Evolutionary conservation across 2,797 vertebrate species (phyloP), one percentile per base, ranked within the genome.

Genomic region (Acridotheres tristis): DNA sequence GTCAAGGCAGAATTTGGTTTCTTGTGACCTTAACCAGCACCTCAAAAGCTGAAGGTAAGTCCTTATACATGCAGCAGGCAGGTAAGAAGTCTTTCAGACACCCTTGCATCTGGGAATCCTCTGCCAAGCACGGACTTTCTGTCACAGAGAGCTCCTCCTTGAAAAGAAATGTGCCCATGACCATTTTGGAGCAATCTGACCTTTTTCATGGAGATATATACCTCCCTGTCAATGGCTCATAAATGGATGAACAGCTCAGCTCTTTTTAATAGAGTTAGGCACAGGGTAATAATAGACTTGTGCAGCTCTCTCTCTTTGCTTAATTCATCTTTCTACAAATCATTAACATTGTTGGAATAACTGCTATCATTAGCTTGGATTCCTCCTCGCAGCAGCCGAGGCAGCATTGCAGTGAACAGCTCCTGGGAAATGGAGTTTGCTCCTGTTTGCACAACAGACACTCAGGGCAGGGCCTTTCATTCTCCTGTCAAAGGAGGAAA

Each of bases 301-400:
- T 84, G 91, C 90, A 67, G 88, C 88, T 94, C 95, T 76, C 94
- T 95, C 95, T 95, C 94, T 89, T 91, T 92, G 93, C 94, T 97
- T 97, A 97, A 97, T 97, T 97, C 96, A 97, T 97, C 97, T 97
- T 97, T 95, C 96, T 94, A 96, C 96, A 97, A 97, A 97, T 97
- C 97, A 97, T 97, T 97, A 97, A 94, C 95, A 94, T 94, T 96
- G 97, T 95, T 97, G 96, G 68, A 97, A 97, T 97, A 97, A 97
- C 96, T 96, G 95, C 95, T 95, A 94, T 96, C 96, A 81, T 97
- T 97, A 97, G 72, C 92, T 75, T 34, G 90, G 91, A 87, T 91
- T 80, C 88, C 86, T 95, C 86, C 86, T 92, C 3, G 1, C 78
- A 45, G 88, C 68, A 90, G 82, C 84, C 59, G 34, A 58, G 2